A percentile compares a stretch with the other conserved stretches of the same genome.
Evolutionary conservation across 2,113 vertebrate genomes (phyloP).

Genomic region (Choloepus hoffmanni): DNA sequence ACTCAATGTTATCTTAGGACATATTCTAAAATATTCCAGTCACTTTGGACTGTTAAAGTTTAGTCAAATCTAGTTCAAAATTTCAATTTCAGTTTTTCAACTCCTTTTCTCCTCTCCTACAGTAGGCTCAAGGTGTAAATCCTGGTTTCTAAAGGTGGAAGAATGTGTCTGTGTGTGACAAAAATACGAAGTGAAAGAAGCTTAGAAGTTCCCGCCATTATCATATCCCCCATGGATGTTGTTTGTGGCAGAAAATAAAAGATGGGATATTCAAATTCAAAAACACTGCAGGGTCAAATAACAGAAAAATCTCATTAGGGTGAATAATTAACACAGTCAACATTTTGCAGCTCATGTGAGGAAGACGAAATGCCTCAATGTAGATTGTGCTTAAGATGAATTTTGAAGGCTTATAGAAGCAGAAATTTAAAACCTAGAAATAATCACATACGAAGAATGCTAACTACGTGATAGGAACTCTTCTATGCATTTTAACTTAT

Average conservation of each 20-base stretch:
- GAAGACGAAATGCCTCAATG: background rate
- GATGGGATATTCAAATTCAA: slow-evolving; percentile 53
- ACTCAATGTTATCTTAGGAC: background rate
- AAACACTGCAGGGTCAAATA: background rate
- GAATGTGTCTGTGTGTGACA: background rate
- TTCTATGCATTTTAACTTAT: background rate
- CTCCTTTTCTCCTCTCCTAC: background rate
- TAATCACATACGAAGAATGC: background rate
- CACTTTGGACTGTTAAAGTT: background rate
- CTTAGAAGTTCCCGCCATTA: background rate
- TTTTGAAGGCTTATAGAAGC: background rate
- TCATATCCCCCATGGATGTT: background rate
- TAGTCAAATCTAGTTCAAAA: background rate
- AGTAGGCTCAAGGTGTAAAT: background rate
- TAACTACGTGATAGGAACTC: background rate
- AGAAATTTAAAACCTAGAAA: background rate
- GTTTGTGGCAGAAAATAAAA: background rate
- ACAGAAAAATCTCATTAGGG: background rate
- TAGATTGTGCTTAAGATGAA: background rate
- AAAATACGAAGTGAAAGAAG: background rate
- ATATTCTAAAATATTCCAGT: background rate
- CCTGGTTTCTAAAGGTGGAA: background rate
- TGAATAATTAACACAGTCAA: background rate
- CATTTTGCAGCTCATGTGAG: background rate
- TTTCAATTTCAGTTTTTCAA: background rate